Evolutionary conservation across 1,140 invertebrate species (phyloP).

Genomic region (Drosophila simulans): DNA sequence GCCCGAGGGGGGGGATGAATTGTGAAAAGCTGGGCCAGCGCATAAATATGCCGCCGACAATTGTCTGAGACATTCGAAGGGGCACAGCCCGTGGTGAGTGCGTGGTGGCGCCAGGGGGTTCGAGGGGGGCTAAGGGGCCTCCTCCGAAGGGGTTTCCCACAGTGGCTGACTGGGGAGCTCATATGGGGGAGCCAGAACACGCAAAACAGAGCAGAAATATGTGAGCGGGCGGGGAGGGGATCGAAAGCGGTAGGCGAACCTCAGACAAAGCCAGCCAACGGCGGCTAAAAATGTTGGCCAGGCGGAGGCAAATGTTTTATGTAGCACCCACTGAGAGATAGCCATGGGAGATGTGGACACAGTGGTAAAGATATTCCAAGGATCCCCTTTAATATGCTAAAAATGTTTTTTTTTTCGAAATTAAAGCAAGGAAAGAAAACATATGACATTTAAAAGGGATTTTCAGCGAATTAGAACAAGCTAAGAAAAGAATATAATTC

Average conservation of each 20-base stretch:
- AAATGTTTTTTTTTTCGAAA: background rate
- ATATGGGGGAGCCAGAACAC: slow-evolving; percentile 32
- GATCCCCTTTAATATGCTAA: background rate
- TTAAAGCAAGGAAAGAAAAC: background rate
- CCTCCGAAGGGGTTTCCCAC: slow-evolving; percentile 1
- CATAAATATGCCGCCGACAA: slow-evolving; percentile 79
- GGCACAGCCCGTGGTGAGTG: slow-evolving; percentile 37
- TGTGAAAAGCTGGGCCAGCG: slow-evolving; percentile 40
- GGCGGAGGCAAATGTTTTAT: slow-evolving; percentile 68
- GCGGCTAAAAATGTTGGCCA: slow-evolving; percentile 73
- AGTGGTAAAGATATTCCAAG: slow-evolving; percentile 8
- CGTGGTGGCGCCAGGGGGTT: slow-evolving; percentile 18
- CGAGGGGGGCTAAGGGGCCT: background rate
- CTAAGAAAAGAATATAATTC: no score
- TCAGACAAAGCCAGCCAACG: slow-evolving; percentile 65
- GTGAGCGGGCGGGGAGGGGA: background rate
- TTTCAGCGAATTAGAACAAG: no score
- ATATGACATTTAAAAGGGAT: background rate
- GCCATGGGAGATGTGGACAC: slow-evolving; percentile 50
- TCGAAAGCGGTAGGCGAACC: slow-evolving; percentile 43
- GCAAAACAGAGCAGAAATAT: slow-evolving; percentile 57
- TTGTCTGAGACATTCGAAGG: slow-evolving; percentile 73
- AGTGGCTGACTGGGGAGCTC: slow-evolving; percentile 12
- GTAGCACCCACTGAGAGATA: slow-evolving; percentile 57
- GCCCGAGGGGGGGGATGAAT: background rate